These are phyloP conservation scores for Diachasmimorpha longicaudata DNA, from an alignment of 1,140 invertebrate genomes.

Conservation along the genomic window DNA sequence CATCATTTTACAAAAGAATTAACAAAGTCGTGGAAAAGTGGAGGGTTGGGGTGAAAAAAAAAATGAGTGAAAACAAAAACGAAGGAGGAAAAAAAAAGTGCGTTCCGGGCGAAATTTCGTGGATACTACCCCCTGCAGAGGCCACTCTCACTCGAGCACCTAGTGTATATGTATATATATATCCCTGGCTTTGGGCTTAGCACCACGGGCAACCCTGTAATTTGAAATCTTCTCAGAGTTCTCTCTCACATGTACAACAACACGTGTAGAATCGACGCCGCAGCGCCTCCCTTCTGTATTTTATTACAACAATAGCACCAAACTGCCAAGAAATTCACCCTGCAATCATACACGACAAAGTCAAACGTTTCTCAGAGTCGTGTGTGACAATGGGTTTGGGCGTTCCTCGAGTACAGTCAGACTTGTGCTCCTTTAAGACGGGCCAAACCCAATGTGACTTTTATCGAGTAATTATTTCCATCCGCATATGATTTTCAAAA, in stretches of 20 bases:
- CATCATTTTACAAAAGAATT: conserved; percentile 5
- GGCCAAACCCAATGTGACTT: background rate
- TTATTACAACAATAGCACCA: conserved; percentile 52
- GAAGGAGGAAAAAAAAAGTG: background rate
- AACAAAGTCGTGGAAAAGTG: background rate
- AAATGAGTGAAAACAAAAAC: background rate
- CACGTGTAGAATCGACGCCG: conserved; percentile 37
- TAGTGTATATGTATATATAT: background rate
- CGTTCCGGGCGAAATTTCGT: conserved; percentile 1
- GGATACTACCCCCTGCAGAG: conserved; percentile 9
- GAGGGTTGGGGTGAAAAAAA: too few species aligned
- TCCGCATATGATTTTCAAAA: too few species aligned
- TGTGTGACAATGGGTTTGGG: conserved; percentile 40
- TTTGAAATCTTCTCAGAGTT: conserved; percentile 56
- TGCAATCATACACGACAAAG: conserved; percentile 54
- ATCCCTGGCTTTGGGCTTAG: conserved; percentile 3
- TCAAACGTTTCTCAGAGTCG: conserved; percentile 60
- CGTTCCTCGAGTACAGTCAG: conserved; percentile 30
- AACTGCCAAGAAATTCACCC: conserved; percentile 62
- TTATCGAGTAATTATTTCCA: background rate
- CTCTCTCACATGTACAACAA: conserved; percentile 3
- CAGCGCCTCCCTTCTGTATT: conserved; percentile 57
- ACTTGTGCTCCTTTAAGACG: background rate
- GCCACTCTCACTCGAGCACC: conserved; percentile 32
- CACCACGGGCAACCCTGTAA: conserved; percentile 42